A percentile compares a stretch with the other conserved stretches of the same genome.
Conservation (phyloP, 1,140 invertebrate genomes). For the Apis florea region DNA sequence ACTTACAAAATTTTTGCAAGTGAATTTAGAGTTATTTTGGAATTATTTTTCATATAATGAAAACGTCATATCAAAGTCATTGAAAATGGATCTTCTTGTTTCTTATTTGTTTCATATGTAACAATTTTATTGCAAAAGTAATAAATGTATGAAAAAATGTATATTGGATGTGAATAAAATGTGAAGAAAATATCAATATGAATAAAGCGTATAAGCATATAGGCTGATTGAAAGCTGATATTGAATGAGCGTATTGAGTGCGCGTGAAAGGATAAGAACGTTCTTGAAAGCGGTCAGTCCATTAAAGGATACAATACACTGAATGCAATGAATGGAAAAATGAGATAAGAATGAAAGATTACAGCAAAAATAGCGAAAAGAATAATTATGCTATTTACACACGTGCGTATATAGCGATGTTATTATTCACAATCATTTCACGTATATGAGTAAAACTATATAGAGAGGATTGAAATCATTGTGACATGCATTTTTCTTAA, state of each 20-base stretch:
- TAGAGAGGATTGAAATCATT: background rate
- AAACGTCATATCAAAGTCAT: no score
- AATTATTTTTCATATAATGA: no score
- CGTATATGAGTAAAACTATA: no score
- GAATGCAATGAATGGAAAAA: background rate
- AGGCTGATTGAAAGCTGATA: background rate
- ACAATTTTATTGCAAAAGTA: background rate
- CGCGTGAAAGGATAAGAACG: background rate
- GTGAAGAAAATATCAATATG: background rate
- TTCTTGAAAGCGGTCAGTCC: conserved; percentile 5
- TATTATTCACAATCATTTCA: background rate
- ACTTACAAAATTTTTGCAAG: no score
- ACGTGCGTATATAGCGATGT: background rate
- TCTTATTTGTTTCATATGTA: no score
- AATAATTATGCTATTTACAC: background rate
- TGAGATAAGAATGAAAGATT: background rate
- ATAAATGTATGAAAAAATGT: no score
- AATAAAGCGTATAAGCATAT: background rate
- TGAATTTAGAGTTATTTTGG: no score
- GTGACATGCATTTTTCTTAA: no score
- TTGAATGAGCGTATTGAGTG: background rate
- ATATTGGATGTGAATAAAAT: background rate
- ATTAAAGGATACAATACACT: background rate
- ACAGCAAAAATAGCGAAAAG: background rate
- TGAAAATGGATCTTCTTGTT: no score